Evolutionary conservation across 1,140 invertebrate species (phyloP), one percentile per base, ranked within the genome.

Genomic region (Micrasema minimum): DNA sequence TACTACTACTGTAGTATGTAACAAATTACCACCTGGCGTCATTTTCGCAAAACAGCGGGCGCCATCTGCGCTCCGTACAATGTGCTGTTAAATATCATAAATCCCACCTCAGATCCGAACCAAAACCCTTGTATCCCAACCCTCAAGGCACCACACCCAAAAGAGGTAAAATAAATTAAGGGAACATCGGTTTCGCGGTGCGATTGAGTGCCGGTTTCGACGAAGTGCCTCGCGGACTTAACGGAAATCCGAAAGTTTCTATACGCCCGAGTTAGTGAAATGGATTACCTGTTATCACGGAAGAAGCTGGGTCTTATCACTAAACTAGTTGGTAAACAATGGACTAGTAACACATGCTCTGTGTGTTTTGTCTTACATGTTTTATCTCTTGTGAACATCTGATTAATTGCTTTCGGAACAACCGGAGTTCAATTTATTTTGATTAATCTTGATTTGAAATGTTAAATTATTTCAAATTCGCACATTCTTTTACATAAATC

Each of bases 261-360:
- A 22, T 31, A 41, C 22, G 9, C 18, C 53, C 43, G 26, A 50
- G 65, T 55, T 45, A 23, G 69, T 53, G 59, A 64, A 70, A 70
- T 65, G 59, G 69, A 70, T 70, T 70, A 51, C 69, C 35, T 12
- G 31, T n/a, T 41, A 62, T 61, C 59, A 65, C 59, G 59, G 51
- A 50, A 64, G 46, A 50, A 51, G 59, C 61, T 55, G 61, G 22
- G 31, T 23, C 48, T 70, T 70, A 70, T 70, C 69, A 45, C 2
- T 31, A 41, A 70, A 62, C 61, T 70, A 55, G 69, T 62, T 43
- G 38, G 69, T 35, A 70, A 70, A 70, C 69, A 70, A 61, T 43
- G 69, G 48, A 51, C 57, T 35, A 9, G 51, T 26, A 16, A 55
- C 55, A 59, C 31, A 50, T 38, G 64, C 55, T 66, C 35, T 38